Percentiles rank a stretch among this genome's conserved stretches.
Evolutionary conservation across 37 sponge, comb jelly and placozoan species (phyloP).

Genomic region (Petrosia ficiformis): DNA sequence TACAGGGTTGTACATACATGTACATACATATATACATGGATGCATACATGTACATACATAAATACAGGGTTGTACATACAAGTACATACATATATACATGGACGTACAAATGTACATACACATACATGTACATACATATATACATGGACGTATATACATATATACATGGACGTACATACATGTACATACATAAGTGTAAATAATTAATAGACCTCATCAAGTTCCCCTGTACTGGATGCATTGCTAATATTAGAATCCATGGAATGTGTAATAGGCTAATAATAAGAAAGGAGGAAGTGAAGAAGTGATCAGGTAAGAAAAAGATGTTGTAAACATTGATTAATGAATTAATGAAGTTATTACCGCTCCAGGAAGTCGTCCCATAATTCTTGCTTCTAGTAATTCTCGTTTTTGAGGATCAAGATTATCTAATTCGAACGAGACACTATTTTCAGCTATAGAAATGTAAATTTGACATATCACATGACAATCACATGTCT

Average conservation of each 20-base stretch:
- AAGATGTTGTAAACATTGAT: no score
- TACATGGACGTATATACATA: no score
- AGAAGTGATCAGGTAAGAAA: not conserved
- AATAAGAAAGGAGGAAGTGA: not conserved
- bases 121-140: no score
- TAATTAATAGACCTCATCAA: not conserved
- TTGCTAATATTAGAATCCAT: conserved; percentile 34
- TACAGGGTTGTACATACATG: no score
- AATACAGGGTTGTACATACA: no score
- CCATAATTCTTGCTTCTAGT: conserved; percentile 82
- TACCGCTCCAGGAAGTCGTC: conserved; percentile 16
- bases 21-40: no score
- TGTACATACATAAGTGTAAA: no score
- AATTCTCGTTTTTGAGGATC: conserved; percentile 83
- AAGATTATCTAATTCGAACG: conserved; percentile 43
- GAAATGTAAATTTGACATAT: no score
- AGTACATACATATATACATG: no score
- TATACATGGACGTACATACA: not conserved
- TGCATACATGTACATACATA: no score
- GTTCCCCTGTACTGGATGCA: conserved; percentile 11
- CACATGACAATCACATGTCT: no score
- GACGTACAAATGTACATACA: no score
- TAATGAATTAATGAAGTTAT: not conserved
- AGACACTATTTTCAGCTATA: not conserved
- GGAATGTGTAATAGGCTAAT: not conserved